Evolutionary conservation across 2,797 vertebrate species (phyloP).

Genomic region (Cottoperca gobio): DNA sequence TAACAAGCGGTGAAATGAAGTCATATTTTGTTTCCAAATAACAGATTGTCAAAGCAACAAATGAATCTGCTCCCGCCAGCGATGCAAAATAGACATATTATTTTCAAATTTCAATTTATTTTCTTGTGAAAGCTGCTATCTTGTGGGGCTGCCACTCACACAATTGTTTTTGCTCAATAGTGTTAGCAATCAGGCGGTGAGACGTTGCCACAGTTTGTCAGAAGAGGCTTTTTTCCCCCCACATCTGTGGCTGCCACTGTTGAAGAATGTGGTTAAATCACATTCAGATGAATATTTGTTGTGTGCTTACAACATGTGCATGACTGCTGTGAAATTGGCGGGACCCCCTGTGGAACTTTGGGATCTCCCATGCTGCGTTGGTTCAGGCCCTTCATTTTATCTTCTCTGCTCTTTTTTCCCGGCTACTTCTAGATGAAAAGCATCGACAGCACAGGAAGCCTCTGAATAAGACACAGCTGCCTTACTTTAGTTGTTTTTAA

Average conservation of each 20-base stretch:
- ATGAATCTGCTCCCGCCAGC: constrained; percentile 73
- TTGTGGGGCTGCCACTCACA: constrained; percentile 70
- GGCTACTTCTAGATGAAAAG: neutral
- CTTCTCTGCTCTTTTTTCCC: neutral
- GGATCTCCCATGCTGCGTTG: neutral
- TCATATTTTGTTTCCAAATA: constrained; percentile 75
- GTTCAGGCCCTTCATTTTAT: neutral
- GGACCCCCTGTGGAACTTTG: neutral
- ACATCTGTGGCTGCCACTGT: constrained; percentile 27
- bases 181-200: constrained; percentile 71
- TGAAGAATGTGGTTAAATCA: constrained; percentile 24
- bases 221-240: constrained; percentile 47
- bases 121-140: constrained; percentile 57
- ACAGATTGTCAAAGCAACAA: constrained; percentile 79
- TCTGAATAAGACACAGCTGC: neutral
- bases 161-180: constrained; percentile 60
- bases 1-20: constrained; percentile 75
- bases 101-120: constrained; percentile 79
- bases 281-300: constrained; percentile 16
- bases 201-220: constrained; percentile 47
- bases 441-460: neutral
- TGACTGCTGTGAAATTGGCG: neutral
- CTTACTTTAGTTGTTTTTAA: no score
- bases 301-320: constrained; percentile 22
- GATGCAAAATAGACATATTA: constrained; percentile 70